These are phyloP conservation scores for Agonum fuliginosum DNA, from an alignment of 2,888 invertebrate species.

Conservation along the genomic window DNA sequence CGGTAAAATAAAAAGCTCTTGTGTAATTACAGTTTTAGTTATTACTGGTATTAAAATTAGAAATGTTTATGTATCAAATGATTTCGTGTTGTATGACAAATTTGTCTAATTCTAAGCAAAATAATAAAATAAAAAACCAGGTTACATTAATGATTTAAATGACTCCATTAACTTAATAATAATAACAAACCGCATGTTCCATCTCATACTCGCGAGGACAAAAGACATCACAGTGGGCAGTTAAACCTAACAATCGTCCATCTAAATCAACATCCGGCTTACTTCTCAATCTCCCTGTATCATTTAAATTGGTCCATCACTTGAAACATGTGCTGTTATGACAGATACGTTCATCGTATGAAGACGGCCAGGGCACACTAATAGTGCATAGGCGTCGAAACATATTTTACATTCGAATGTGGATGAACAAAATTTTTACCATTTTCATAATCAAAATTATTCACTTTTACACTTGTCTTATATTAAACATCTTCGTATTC, in stretches of 20 bases:
- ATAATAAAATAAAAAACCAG: neutral
- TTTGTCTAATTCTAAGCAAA: too few relatives aligned
- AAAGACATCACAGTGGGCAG: slow-evolving; percentile 24
- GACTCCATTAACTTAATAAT: neutral
- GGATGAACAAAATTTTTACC: too few relatives aligned
- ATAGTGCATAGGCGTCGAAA: too few relatives aligned
- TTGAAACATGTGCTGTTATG: slow-evolving; percentile 17
- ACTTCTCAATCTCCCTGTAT: neutral
- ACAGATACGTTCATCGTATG: slow-evolving; percentile 30
- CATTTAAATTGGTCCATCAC: slow-evolving; percentile 15
- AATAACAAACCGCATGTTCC: neutral
- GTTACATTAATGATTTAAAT: neutral
- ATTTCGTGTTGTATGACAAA: too few relatives aligned
- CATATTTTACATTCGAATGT: too few relatives aligned
- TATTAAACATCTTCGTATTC: too few relatives aligned
- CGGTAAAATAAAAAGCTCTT: too few relatives aligned
- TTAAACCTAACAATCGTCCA: slow-evolving; percentile 10
- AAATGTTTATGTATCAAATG: too few relatives aligned
- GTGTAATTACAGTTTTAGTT: too few relatives aligned
- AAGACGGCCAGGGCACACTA: neutral
- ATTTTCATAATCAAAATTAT: too few relatives aligned
- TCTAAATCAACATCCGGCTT: neutral
- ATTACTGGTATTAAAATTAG: too few relatives aligned
- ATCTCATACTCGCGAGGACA: neutral
- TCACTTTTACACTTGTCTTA: too few relatives aligned